Percentiles rank a stretch among this genome's conserved stretches.
Evolutionary conservation across 2,888 invertebrate genomes (phyloP).

Genomic region (Agonum fuliginosum): DNA sequence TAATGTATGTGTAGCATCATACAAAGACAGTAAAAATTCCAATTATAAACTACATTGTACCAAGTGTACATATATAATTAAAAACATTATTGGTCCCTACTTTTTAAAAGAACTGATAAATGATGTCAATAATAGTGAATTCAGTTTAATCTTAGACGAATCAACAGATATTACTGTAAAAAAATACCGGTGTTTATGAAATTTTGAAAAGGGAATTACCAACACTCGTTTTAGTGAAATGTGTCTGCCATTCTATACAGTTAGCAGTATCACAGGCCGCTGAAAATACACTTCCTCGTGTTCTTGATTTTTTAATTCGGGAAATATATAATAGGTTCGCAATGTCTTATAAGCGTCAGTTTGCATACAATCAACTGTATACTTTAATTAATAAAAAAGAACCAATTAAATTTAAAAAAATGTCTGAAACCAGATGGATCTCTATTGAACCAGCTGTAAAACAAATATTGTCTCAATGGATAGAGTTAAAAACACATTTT

Average conservation of each 20-base stretch:
- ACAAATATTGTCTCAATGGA: slow-evolving; percentile 62
- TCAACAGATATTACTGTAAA: no score
- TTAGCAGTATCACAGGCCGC: neutral
- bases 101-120: no score
- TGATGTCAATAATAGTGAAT: no score
- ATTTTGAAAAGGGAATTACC: slow-evolving; percentile 64
- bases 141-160: no score
- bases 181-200: slow-evolving; percentile 65
- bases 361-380: slow-evolving; percentile 49
- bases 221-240: slow-evolving; percentile 63
- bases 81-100: no score
- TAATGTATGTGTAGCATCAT: no score
- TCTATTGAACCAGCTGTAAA: slow-evolving; percentile 61
- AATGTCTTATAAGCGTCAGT: slow-evolving; percentile 60
- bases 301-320: neutral
- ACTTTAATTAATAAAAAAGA: slow-evolving; percentile 47
- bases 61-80: no score
- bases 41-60: no score
- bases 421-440: slow-evolving; percentile 43
- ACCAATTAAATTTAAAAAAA: slow-evolving; percentile 39
- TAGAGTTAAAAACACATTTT: slow-evolving; percentile 62
- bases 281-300: neutral
- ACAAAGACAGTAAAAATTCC: no score
- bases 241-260: slow-evolving; percentile 63
- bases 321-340: slow-evolving; percentile 64